A percentile compares a stretch with the other conserved stretches of the same genome.
Evolutionary conservation across 2,888 invertebrate species (phyloP).

Genomic region (Apocheima hispidaria): DNA sequence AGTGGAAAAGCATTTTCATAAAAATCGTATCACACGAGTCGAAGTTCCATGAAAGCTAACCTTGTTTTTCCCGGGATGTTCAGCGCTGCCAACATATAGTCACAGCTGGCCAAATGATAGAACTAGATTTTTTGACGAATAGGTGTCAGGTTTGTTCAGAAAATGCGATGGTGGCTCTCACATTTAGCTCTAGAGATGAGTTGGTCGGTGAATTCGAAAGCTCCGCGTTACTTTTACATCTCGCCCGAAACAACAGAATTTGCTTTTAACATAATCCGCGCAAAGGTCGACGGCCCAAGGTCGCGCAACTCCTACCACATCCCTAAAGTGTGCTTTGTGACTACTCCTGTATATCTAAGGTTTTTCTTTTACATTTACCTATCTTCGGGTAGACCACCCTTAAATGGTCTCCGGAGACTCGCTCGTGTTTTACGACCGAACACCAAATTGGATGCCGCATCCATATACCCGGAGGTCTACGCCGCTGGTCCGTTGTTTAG

Average conservation of each 20-base stretch:
- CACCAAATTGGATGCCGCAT: conserved; percentile 44
- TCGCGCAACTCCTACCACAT: conserved; percentile 38
- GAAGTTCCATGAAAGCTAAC: conserved; percentile 31
- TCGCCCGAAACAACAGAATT: conserved; percentile 36
- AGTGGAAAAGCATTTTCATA: conserved; percentile 17
- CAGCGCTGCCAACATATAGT: not conserved
- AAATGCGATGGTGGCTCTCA: not conserved
- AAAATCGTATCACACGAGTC: conserved; percentile 17
- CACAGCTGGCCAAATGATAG: not conserved
- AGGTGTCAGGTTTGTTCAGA: not conserved
- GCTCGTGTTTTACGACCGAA: conserved; percentile 42
- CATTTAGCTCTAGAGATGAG: not conserved
- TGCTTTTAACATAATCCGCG: conserved; percentile 38
- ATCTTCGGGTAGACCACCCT: conserved; percentile 45
- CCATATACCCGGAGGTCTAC: conserved; percentile 41
- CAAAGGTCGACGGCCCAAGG: conserved; percentile 40
- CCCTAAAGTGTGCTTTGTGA: conserved; percentile 46
- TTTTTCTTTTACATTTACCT: conserved; percentile 48
- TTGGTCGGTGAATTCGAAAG: conserved; percentile 9
- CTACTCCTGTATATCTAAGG: conserved; percentile 44
- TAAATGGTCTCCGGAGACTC: conserved; percentile 46
- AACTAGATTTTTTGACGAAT: not conserved
- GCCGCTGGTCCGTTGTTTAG: conserved; percentile 37
- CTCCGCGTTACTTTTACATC: conserved; percentile 31
- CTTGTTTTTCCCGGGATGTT: conserved; percentile 26